These are phyloP conservation scores for Microtus pennsylvanicus DNA, from an alignment of 2,113 vertebrate species.

Conservation along the genomic window DNA sequence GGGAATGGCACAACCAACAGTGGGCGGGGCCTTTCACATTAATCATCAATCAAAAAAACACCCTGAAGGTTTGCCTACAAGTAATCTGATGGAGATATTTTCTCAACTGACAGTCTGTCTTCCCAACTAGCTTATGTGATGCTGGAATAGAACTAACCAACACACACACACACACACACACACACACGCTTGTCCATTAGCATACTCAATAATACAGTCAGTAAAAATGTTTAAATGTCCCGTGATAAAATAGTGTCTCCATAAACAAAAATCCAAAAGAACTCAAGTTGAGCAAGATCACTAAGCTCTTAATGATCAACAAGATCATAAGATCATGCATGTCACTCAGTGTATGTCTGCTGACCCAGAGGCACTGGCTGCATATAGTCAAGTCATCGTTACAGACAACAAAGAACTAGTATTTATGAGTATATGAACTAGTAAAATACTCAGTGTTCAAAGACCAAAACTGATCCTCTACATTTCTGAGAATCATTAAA, in stretches of 20 bases:
- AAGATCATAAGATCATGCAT: neutral
- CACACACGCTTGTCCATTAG: neutral
- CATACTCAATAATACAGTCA: neutral
- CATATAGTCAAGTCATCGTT: neutral
- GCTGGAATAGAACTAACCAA: neutral
- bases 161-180: neutral
- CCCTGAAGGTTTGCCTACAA: too few species aligned
- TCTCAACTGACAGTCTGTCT: neutral
- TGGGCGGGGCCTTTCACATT: too few species aligned
- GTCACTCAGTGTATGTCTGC: neutral
- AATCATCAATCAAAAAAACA: too few species aligned
- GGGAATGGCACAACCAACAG: too few species aligned
- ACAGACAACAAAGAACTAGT: slow-evolving; percentile 12
- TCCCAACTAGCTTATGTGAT: neutral
- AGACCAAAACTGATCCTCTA: neutral
- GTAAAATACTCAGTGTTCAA: neutral
- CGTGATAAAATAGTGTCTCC: neutral
- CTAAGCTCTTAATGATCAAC: neutral
- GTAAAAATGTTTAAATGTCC: neutral
- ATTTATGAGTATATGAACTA: neutral
- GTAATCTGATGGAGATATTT: too few species aligned
- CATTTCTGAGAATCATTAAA: slow-evolving; percentile 28
- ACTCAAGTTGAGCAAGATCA: neutral
- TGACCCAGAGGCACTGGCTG: neutral
- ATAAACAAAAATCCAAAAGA: slow-evolving; percentile 33